phyloP scores from a whole-genome alignment of 2,113 vertebrate species.

The Tinamus guttatus region DNA sequence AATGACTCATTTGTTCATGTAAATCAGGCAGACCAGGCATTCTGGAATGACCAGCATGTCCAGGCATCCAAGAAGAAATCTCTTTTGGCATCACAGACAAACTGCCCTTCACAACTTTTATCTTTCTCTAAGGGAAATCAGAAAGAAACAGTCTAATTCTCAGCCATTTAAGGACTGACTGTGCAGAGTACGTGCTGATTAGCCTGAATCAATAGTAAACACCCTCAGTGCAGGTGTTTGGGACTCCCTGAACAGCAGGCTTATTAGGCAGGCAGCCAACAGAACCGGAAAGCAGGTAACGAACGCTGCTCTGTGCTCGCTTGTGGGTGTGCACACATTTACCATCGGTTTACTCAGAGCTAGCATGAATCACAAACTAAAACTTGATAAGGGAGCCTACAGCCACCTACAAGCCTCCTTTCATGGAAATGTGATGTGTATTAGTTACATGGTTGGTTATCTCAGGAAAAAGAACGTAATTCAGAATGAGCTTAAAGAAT shows the following conservation, averaged over 20 bases:
- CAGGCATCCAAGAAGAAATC: background rate
- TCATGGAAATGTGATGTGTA: background rate
- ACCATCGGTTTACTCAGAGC: background rate
- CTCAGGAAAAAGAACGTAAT: background rate
- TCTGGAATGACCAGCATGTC: background rate
- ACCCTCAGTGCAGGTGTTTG: background rate
- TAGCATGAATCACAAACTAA: background rate
- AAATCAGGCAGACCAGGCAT: background rate
- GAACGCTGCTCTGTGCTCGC: background rate
- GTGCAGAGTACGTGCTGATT: background rate
- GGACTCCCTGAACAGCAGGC: fast-evolving
- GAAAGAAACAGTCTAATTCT: background rate
- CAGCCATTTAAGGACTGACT: background rate
- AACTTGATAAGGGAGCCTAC: background rate
- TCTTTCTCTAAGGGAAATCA: background rate
- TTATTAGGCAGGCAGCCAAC: background rate
- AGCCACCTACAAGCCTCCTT: background rate
- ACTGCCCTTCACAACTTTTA: background rate
- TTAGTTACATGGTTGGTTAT: background rate
- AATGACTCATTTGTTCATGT: background rate
- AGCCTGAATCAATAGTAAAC: background rate
- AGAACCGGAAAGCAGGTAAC: fast-evolving
- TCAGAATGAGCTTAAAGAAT: background rate
- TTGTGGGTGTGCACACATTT: background rate
- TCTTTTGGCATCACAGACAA: background rate